Percentiles rank a stretch among this genome's conserved stretches.
Conservation (phyloP, 2,797 vertebrate species). For the Phrynocephalus vlangalii region DNA sequence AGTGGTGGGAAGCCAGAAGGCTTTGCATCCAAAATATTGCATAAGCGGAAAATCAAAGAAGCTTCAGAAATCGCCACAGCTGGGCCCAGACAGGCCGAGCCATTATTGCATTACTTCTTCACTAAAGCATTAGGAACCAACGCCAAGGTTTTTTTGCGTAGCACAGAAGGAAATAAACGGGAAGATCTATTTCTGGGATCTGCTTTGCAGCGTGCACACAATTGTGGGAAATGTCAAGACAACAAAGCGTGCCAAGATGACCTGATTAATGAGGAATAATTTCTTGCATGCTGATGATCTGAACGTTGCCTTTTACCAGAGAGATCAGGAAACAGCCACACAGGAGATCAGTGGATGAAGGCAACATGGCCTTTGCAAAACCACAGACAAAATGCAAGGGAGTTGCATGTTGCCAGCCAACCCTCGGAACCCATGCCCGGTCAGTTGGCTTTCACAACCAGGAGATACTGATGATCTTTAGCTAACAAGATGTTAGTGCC, state of each 20-base stretch:
- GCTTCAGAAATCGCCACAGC: constrained; percentile 67
- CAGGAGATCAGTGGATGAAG: constrained; percentile 36
- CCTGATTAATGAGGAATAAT: constrained; percentile 64
- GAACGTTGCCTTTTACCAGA: constrained; percentile 28
- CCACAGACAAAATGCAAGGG: not conserved
- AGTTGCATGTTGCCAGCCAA: not conserved
- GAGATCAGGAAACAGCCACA: constrained; percentile 32
- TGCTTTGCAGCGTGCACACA: constrained; percentile 28
- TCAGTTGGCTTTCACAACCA: not conserved
- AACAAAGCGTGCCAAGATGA: constrained; percentile 63
- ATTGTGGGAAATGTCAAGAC: constrained; percentile 69
- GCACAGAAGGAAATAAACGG: constrained; percentile 68
- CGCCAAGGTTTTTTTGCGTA: constrained; percentile 70
- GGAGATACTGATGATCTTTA: constrained; percentile 25
- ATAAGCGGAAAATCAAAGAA: constrained; percentile 68
- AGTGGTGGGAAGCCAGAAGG: constrained; percentile 42
- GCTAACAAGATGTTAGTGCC: not conserved
- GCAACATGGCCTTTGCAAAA: constrained; percentile 27
- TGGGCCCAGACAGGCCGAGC: constrained; percentile 62
- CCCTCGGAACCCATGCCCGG: constrained; percentile 19
- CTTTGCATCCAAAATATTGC: constrained; percentile 61
- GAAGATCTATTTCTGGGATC: constrained; percentile 72
- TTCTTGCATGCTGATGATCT: constrained; percentile 52
- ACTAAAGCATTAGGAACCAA: constrained; percentile 71
- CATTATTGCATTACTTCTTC: constrained; percentile 72